Evolutionary conservation across 2,113 vertebrate genomes (phyloP), one percentile per base, ranked within the genome.

Genomic region (Formicarius rufipectus): DNA sequence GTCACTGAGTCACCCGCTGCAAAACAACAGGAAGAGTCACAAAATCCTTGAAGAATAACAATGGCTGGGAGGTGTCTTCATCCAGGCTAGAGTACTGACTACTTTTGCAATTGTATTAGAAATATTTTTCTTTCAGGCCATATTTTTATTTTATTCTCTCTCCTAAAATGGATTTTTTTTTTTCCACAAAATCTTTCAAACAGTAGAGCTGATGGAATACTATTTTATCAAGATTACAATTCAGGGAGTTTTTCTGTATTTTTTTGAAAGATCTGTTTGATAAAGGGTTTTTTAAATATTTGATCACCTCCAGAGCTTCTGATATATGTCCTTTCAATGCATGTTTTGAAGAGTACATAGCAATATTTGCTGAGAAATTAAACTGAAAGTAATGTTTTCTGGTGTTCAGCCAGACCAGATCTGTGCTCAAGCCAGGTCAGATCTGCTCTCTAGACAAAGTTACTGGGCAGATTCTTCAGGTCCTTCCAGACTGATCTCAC

Each of bases 11-110:
- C 28, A 67, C 18, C 18, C 35, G 63, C 37, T 0, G 0, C 30
- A 77, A 55, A 93, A 93, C 84, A 97, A 97, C 89, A 96, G 94
- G 89, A 97, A 97, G 67, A 94, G 55, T 37, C 73, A 83, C 74
- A 95, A 71, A 96, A 88, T 94, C 63, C 64, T 94, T 95, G 71
- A 84, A 47, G 72, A 80, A 85, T 67, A 91, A 55, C 87, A 79
- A 18, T 75, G 81, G 72, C 87, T 78, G 69, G 78, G 76, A 88
- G 68, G 73, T 56, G 71, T 81, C 92, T 88, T 82, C 69, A 91
- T 82, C 63, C 72, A 84, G 76, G 19, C 55, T 35, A 58, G 53
- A 73, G 37, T 93, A 60, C 58, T 73, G 68, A 91, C 64, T 95
- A 49, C 37, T 37, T 62, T 62, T 77, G 40, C 25, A 67, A 47